Evolutionary conservation across 2,888 invertebrate species (phyloP), one percentile per base, ranked within the genome.

Genomic region (Fragum sueziense): DNA sequence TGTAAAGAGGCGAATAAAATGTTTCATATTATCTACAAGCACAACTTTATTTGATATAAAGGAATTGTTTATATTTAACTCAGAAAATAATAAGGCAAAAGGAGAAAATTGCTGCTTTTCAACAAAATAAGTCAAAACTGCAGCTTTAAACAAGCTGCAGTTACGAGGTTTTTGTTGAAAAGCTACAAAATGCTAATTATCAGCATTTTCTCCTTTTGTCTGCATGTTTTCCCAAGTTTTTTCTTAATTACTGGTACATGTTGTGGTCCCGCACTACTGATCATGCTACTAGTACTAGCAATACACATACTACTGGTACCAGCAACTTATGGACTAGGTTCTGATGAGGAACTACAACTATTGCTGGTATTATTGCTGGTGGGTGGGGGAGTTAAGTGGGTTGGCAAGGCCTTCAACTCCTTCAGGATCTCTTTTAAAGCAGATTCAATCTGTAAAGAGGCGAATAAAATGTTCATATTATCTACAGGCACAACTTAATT

Each of bases 161-260:
- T n/a, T n/a, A n/a, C n/a, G n/a, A n/a, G n/a, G n/a, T n/a, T n/a
- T n/a, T n/a, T n/a, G n/a, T n/a, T n/a, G n/a, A n/a, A n/a, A n/a
- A n/a, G n/a, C n/a, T n/a, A n/a, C n/a, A n/a, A n/a, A n/a, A n/a
- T n/a, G n/a, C n/a, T n/a, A n/a, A n/a, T n/a, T n/a, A n/a, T n/a
- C n/a, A n/a, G n/a, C n/a, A n/a, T n/a, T n/a, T n/a, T n/a, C n/a
- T n/a, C n/a, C n/a, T n/a, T n/a, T n/a, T n/a, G n/a, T n/a, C n/a
- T n/a, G n/a, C n/a, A n/a, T n/a, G n/a, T n/a, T n/a, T n/a, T n/a
- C n/a, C n/a, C n/a, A n/a, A n/a, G n/a, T n/a, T n/a, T n/a, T n/a
- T n/a, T n/a, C n/a, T n/a, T n/a, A n/a, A n/a, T n/a, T n/a, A 90
- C 87, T 25, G 86, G 88, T 51, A 89, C 90, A n/a, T 88, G 82